Conservation (phyloP, 1,140 invertebrate species). For the Pogonomyrmex barbatus region DNA sequence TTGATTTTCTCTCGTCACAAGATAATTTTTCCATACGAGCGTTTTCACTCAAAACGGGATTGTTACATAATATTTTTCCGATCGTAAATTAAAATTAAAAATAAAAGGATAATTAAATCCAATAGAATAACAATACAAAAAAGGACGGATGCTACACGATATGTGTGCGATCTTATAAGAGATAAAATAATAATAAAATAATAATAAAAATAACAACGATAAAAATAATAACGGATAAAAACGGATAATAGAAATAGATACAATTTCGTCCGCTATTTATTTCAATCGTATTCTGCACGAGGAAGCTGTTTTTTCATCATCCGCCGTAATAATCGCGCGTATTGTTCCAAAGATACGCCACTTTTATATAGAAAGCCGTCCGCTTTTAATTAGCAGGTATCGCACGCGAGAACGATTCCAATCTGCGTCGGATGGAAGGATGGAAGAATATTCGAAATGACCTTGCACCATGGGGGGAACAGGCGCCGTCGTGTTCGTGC, state of each 20-base stretch:
- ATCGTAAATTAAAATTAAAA: not conserved
- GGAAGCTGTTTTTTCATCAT: conserved; percentile 25
- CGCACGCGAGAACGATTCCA: conserved; percentile 35
- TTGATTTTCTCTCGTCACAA: not conserved
- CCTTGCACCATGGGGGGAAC: conserved; percentile 24
- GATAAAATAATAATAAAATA: no score
- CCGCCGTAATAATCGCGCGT: conserved; percentile 45
- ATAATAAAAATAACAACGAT: no score
- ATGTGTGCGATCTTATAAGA: no score
- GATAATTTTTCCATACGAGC: not conserved
- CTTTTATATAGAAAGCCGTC: conserved; percentile 15
- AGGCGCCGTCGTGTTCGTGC: conserved; percentile 20
- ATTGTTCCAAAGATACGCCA: conserved; percentile 41
- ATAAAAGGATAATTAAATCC: not conserved
- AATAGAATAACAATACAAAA: no score
- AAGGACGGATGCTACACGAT: no score
- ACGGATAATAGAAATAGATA: not conserved
- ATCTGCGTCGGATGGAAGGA: not conserved
- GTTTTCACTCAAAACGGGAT: conserved; percentile 2
- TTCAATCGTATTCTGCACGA: not conserved
- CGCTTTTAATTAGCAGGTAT: conserved; percentile 68
- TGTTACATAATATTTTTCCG: not conserved
- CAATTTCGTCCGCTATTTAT: not conserved
- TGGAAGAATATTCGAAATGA: conserved; percentile 43
- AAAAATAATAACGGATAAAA: no score